Conservation (phyloP, 2,888 invertebrate genomes). For the Nysson spinosus region DNA sequence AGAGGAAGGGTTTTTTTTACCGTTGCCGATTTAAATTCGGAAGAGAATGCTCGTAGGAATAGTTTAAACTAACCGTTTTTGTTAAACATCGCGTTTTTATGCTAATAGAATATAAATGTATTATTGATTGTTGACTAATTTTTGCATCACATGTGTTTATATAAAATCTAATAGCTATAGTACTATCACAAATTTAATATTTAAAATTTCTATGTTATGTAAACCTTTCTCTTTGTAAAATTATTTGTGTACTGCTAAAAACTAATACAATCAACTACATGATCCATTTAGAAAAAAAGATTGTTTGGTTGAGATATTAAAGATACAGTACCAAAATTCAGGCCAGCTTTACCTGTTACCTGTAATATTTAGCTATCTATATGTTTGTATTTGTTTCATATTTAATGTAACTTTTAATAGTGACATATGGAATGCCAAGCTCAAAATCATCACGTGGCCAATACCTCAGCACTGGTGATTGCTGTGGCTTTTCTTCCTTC, state of each 20-base stretch:
- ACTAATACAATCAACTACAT: too few relatives aligned
- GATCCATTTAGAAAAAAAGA: too few relatives aligned
- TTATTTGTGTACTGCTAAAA: constrained; percentile 13
- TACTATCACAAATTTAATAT: constrained; percentile 43
- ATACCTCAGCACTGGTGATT: constrained; percentile 84
- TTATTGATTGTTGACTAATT: constrained; percentile 5
- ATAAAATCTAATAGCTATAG: constrained; percentile 35
- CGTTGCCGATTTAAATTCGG: too few relatives aligned
- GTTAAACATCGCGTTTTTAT: too few relatives aligned
- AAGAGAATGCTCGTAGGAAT: too few relatives aligned
- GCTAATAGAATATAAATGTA: constrained; percentile 12
- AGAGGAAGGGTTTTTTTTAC: too few relatives aligned
- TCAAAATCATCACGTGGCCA: constrained; percentile 90
- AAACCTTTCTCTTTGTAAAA: constrained; percentile 26
- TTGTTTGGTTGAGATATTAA: constrained; percentile 3
- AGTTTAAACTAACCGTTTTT: too few relatives aligned
- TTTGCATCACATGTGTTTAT: constrained; percentile 20
- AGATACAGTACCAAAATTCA: constrained; percentile 22
- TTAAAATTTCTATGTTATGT: too few relatives aligned
- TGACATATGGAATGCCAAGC: constrained; percentile 87
- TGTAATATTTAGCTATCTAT: constrained; percentile 68
- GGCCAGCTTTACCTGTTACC: constrained; percentile 26
- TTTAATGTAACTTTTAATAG: constrained; percentile 81
- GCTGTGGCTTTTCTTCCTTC: constrained; percentile 84
- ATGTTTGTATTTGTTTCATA: constrained; percentile 78